Conservation (phyloP, 2,113 vertebrate genomes). For the Pontoporia blainvillei region DNA sequence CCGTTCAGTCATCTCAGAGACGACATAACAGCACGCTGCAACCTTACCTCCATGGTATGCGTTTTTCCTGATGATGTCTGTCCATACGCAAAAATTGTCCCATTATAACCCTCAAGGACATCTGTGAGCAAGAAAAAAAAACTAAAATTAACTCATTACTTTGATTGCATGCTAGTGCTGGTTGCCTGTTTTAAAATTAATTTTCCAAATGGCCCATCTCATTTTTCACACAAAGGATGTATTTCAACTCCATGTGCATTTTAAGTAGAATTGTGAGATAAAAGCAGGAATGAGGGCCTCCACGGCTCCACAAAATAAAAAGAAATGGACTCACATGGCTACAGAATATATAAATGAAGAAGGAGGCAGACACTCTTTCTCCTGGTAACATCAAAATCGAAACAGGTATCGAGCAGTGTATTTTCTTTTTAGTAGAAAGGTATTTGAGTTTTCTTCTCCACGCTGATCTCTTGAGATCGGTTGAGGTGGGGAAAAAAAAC, state of each 20-base stretch:
- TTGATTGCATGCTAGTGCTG: not conserved
- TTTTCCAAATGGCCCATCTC: slow-evolving; percentile 26
- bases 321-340: not conserved
- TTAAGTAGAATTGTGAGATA: slow-evolving; percentile 30
- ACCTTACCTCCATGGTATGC: slow-evolving; percentile 95
- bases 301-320: not conserved
- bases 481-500: not conserved
- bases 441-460: not conserved
- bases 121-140: slow-evolving; percentile 78
- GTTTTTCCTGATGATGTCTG: slow-evolving; percentile 96
- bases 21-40: not conserved
- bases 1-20: not conserved
- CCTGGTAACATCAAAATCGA: not conserved
- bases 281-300: slow-evolving; percentile 25
- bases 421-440: not conserved
- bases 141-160: not conserved
- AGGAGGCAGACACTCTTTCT: not conserved
- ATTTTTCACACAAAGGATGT: slow-evolving; percentile 13
- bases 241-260: slow-evolving; percentile 20
- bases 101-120: slow-evolving; percentile 95
- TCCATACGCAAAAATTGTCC: slow-evolving; percentile 95
- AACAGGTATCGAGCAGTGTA: not conserved
- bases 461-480: not conserved
- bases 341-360: not conserved
- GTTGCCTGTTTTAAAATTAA: slow-evolving; percentile 25